Percentiles rank a stretch among this genome's conserved stretches.
Conservation (phyloP, 2,797 vertebrate species). For the Coracias cyanogaster region DNA sequence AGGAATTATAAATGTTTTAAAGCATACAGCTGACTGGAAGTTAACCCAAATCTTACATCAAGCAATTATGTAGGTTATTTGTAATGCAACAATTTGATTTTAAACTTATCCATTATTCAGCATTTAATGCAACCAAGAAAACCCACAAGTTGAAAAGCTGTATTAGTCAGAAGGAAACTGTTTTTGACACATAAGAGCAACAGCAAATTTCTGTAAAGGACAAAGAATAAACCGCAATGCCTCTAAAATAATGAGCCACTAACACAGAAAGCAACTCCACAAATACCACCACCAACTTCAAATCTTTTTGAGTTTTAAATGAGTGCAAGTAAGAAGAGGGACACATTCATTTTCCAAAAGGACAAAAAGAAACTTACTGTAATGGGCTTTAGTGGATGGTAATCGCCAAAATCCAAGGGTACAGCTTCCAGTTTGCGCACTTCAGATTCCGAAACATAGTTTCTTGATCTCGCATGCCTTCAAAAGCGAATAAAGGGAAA, state of each 20-base stretch:
- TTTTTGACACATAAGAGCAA: background rate
- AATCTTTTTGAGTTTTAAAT: background rate
- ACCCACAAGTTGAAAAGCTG: background rate
- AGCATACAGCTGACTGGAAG: constrained; percentile 36
- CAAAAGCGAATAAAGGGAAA: background rate
- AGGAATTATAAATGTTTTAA: constrained; percentile 26
- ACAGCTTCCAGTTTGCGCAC: constrained; percentile 77
- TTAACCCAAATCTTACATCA: background rate
- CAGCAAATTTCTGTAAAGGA: background rate
- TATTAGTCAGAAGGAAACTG: background rate
- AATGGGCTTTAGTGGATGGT: constrained; percentile 94
- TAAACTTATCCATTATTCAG: constrained; percentile 31
- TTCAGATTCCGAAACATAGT: constrained; percentile 87
- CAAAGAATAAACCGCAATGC: background rate
- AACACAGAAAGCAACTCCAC: background rate
- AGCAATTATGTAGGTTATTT: background rate
- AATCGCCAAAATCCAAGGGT: constrained; percentile 89
- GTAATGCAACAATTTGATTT: constrained; percentile 12
- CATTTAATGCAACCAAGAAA: constrained; percentile 20
- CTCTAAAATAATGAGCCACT: background rate
- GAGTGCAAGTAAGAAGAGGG: background rate
- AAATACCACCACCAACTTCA: background rate
- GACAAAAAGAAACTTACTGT: constrained; percentile 80
- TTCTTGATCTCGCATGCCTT: constrained; percentile 89
- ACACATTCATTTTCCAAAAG: background rate